A percentile compares a stretch with the other conserved stretches of the same genome.
Evolutionary conservation across 2,113 vertebrate species (phyloP).

Genomic region (Lycaon pictus): DNA sequence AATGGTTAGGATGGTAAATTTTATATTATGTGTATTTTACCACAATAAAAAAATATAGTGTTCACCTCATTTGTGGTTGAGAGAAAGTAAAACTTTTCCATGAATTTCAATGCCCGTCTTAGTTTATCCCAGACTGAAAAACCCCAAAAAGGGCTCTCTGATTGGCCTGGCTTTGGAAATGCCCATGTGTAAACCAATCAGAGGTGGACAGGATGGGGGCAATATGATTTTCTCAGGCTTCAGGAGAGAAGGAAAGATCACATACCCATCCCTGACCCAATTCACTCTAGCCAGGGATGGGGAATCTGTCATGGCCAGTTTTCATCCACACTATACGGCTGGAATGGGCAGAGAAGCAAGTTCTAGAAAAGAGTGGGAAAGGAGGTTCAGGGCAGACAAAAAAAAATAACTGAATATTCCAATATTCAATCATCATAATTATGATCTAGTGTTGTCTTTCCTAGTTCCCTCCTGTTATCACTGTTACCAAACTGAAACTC

Average conservation of each 20-base stretch:
- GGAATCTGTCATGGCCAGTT: not conserved
- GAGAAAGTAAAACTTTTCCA: not conserved
- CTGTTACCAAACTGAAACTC: not conserved
- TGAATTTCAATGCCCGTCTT: not conserved
- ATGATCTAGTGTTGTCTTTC: not conserved
- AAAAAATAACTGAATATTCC: not conserved
- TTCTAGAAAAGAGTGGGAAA: not conserved
- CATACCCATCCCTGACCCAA: not conserved
- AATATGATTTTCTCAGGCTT: not conserved
- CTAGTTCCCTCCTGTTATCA: not conserved
- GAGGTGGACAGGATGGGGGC: not conserved
- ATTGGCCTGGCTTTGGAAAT: not conserved
- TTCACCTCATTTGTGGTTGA: not conserved
- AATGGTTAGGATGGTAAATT: not conserved
- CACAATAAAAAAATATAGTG: not conserved
- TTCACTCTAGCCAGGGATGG: not conserved
- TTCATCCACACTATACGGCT: not conserved
- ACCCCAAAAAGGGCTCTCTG: not conserved
- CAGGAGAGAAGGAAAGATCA: not conserved
- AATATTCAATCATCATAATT: not conserved
- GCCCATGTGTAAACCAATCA: not conserved
- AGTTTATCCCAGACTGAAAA: not conserved
- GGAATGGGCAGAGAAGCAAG: not conserved
- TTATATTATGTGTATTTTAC: not conserved
- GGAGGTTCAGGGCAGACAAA: not conserved